Evolutionary conservation across 35 echinoderm and acorn worm species (phyloP).

Genomic region (Apostichopus parvimensis): DNA sequence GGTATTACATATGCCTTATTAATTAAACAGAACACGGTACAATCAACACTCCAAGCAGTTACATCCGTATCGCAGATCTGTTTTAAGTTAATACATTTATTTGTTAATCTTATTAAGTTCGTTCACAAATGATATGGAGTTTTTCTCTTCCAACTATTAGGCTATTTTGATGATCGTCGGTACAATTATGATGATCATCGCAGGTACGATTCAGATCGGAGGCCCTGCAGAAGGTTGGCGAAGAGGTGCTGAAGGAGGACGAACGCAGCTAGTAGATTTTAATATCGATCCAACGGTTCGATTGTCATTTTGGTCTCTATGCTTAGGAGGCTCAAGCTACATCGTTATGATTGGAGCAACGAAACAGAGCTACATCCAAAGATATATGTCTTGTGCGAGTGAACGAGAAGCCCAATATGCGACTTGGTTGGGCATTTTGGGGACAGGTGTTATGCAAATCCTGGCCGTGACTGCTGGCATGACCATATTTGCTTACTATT

Average conservation of each 20-base stretch:
- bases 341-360: neutral
- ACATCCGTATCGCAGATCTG: too few relatives aligned
- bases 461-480: constrained; percentile 19
- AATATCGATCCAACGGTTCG: constrained; percentile 6
- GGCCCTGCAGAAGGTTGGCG: constrained; percentile 12
- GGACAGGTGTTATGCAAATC: neutral
- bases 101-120: too few relatives aligned
- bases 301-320: neutral
- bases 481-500: constrained; percentile 41
- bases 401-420: constrained; percentile 4
- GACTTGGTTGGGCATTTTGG: neutral
- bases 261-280: constrained; percentile 3
- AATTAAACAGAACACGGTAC: too few relatives aligned
- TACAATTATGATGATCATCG: constrained; percentile 17
- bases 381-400: constrained; percentile 8
- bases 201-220: neutral
- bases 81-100: too few relatives aligned
- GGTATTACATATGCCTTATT: too few relatives aligned
- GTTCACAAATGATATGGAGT: too few relatives aligned
- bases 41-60: too few relatives aligned
- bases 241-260: neutral
- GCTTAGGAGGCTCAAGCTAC: neutral
- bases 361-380: neutral
- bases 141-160: neutral
- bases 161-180: neutral